Evolutionary conservation across 2,888 invertebrate species (phyloP).

Genomic region (Lasioglossum oenotherae): DNA sequence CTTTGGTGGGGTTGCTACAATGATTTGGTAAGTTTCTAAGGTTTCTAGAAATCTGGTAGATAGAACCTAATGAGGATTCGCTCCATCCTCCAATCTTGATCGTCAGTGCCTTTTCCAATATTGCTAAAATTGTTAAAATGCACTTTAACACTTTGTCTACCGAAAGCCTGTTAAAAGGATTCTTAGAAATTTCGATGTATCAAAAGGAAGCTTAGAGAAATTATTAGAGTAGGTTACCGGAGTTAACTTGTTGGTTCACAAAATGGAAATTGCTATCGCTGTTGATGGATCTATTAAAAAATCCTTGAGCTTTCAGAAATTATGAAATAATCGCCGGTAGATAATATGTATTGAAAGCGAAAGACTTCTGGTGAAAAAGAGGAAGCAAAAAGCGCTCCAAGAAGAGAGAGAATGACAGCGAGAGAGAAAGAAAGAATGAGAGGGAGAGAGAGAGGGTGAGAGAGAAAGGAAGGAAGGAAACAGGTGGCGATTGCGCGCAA

Average conservation of each 20-base stretch:
- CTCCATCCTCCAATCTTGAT: background rate
- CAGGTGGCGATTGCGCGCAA: conserved; percentile 26
- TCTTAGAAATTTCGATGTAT: background rate
- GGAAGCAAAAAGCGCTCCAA: background rate
- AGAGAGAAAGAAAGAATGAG: background rate
- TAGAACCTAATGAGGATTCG: background rate
- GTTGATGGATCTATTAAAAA: background rate
- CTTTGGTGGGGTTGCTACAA: background rate
- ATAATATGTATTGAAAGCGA: background rate
- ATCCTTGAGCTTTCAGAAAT: background rate
- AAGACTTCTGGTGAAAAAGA: background rate
- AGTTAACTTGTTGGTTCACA: background rate
- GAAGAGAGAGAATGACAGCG: background rate
- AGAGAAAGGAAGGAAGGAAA: background rate
- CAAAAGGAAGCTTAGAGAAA: background rate
- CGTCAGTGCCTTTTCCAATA: background rate
- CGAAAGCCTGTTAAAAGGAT: background rate
- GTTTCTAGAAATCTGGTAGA: background rate
- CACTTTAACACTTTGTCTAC: background rate
- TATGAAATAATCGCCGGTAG: background rate
- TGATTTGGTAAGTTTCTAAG: background rate
- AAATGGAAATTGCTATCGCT: background rate
- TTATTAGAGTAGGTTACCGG: background rate
- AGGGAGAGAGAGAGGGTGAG: background rate
- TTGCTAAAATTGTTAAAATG: too few relatives aligned